phyloP scores from a whole-genome alignment of 2,888 invertebrate genomes.

The Nowickia ferox region DNA sequence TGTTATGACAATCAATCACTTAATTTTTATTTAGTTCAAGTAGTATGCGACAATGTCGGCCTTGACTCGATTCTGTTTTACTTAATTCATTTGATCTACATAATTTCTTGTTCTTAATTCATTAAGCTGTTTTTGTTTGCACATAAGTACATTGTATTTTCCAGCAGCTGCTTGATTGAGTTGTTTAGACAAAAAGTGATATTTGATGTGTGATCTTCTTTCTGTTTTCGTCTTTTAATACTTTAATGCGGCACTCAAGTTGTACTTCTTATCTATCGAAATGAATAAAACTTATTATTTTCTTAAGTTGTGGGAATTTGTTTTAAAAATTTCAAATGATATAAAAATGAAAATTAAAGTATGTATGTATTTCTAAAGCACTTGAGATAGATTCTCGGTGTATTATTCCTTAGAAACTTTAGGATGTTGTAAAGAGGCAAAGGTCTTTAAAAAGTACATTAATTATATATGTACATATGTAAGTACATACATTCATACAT shows the following conservation, averaged over 20 bases:
- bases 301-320: slow-evolving; percentile 39
- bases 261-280: slow-evolving; percentile 30
- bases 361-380: background rate
- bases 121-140: slow-evolving; percentile 23
- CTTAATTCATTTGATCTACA: slow-evolving; percentile 63
- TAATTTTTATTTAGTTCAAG: background rate
- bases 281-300: slow-evolving; percentile 56
- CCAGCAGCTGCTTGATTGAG: slow-evolving; percentile 32
- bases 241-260: slow-evolving; percentile 39
- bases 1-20: background rate
- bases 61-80: background rate
- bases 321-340: slow-evolving; percentile 2
- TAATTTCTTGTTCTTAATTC: slow-evolving; percentile 35
- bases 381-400: background rate
- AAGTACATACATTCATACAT: too few species aligned
- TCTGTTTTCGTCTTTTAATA: slow-evolving; percentile 14
- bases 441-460: background rate
- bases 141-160: background rate
- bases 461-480: too few species aligned
- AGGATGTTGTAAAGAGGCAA: background rate
- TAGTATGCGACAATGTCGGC: background rate
- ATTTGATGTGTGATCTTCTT: slow-evolving; percentile 46
- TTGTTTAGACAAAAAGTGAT: slow-evolving; percentile 40
- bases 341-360: background rate
- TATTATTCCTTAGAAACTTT: background rate